These are phyloP conservation scores for Xenopus tropicalis DNA, from an alignment of 2,113 vertebrate genomes.

Conservation along the genomic window UCB_Xtro_10.0 CM004445.2:118761501-118762000, in stretches of 20 bases:
- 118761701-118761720: conserved; percentile 18
- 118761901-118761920: conserved; percentile 5
- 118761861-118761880: conserved; percentile 5
- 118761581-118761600: too few relatives aligned
- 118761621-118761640: too few relatives aligned
- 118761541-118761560: too few relatives aligned
- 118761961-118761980: conserved; percentile 15
- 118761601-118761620: too few relatives aligned
- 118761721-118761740: conserved; percentile 23
- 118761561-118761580: too few relatives aligned
- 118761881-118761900: conserved; percentile 12
- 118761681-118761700: conserved; percentile 30
- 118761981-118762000: conserved; percentile 8
- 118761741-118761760: conserved; percentile 30
- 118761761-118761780: conserved; percentile 23
- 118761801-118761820: not conserved
- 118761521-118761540: too few relatives aligned
- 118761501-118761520: too few relatives aligned
- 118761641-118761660: too few relatives aligned
- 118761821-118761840: conserved; percentile 27
- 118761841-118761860: conserved; percentile 21
- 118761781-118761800: conserved; percentile 34
- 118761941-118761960: conserved; percentile 8
- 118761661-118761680: not conserved
- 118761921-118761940: not conserved